These are phyloP conservation scores for Helostoma temminkii DNA, from an alignment of 2,797 vertebrate species.

Conservation along the genomic window DNA sequence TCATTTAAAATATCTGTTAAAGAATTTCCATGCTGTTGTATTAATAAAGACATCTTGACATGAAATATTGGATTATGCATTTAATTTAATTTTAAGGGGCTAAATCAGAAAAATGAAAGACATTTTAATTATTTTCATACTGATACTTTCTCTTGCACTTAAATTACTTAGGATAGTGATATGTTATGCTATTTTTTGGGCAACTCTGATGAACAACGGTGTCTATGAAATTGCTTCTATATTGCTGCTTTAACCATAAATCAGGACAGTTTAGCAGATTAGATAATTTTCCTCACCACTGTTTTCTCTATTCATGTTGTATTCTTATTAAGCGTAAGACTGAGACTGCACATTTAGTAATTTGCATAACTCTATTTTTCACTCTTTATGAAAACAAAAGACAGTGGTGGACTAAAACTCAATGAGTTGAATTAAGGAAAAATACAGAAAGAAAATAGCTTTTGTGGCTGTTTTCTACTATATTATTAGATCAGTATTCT, in stretches of 20 bases:
- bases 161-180: conserved; percentile 41
- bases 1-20: conserved; percentile 2
- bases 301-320: too few species aligned
- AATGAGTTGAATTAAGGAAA: neutral
- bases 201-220: conserved; percentile 51
- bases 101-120: neutral
- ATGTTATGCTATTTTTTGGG: conserved; percentile 60
- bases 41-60: conserved; percentile 52
- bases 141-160: neutral
- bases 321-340: too few species aligned
- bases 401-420: neutral
- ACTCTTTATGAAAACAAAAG: neutral
- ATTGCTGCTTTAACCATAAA: conserved; percentile 60
- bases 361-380: neutral
- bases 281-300: neutral
- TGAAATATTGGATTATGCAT: conserved; percentile 24
- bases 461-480: neutral
- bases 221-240: conserved; percentile 56
- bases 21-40: conserved; percentile 4
- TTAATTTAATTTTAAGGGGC: neutral
- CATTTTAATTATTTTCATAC: neutral
- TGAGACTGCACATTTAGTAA: neutral
- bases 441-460: neutral
- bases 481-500: neutral
- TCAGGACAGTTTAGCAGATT: neutral